These are phyloP conservation scores for Prionace glauca DNA, from an alignment of 2,797 vertebrate genomes.

Conservation along the genomic window DNA sequence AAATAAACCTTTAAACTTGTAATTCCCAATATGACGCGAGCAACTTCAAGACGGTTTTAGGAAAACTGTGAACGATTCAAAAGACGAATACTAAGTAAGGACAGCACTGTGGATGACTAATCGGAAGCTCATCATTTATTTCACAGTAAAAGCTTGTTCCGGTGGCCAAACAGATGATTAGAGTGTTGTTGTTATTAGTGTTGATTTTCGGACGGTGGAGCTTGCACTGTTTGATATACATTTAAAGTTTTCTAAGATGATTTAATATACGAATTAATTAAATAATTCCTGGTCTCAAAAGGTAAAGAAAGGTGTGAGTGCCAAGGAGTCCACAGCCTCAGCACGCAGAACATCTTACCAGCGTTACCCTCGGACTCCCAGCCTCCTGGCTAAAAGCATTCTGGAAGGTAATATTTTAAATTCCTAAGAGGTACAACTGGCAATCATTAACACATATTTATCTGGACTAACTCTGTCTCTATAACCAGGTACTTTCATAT, in stretches of 20 bases:
- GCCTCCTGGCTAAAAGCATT: slow-evolving; percentile 57
- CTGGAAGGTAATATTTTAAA: slow-evolving; percentile 58
- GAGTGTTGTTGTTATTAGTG: neutral
- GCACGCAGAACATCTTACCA: slow-evolving; percentile 56
- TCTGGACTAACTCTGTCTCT: neutral
- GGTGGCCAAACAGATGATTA: neutral
- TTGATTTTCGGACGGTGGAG: neutral
- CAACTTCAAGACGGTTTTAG: neutral
- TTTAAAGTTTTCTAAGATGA: neutral
- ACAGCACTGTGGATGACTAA: neutral
- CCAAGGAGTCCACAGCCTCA: slow-evolving; percentile 45
- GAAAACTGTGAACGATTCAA: neutral
- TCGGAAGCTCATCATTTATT: neutral
- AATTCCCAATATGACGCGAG: neutral
- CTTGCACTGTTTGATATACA: neutral
- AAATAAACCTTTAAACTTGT: neutral
- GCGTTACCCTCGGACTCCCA: slow-evolving; percentile 54
- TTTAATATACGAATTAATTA: neutral
- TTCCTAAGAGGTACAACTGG: neutral
- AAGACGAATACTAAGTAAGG: neutral
- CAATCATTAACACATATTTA: neutral
- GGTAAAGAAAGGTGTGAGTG: slow-evolving; percentile 59
- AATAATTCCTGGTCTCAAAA: slow-evolving; percentile 43
- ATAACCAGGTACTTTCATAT: neutral
- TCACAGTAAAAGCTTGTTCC: neutral